A percentile compares a stretch with the other conserved stretches of the same genome.
Evolutionary conservation across 2,797 vertebrate species (phyloP).

Genomic region (Pseudochaenichthys georgianus): DNA sequence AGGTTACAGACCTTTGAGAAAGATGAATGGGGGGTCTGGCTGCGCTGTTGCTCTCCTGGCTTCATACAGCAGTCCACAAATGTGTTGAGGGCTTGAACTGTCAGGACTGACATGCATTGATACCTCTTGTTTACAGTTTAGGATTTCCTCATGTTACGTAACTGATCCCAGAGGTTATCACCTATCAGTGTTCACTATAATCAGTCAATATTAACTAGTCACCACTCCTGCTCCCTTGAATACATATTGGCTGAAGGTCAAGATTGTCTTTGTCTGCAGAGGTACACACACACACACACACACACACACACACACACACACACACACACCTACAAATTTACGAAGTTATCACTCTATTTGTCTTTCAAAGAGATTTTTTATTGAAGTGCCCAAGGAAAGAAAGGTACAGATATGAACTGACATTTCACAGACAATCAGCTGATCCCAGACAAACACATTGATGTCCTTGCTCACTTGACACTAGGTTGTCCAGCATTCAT

Average conservation of each 20-base stretch:
- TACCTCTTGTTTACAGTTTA: constrained; percentile 54
- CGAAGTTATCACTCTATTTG: neutral
- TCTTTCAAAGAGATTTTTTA: neutral
- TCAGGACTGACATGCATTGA: constrained; percentile 33
- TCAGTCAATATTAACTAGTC: constrained; percentile 52
- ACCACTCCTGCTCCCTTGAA: constrained; percentile 39
- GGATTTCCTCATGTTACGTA: constrained; percentile 47
- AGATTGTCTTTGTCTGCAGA: constrained; percentile 36
- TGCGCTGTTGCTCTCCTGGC: constrained; percentile 35
- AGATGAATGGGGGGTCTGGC: constrained; percentile 42
- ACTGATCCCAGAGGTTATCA: constrained; percentile 53
- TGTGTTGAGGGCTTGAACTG: constrained; percentile 47
- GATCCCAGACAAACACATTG: constrained; percentile 28
- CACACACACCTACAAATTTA: too few relatives aligned
- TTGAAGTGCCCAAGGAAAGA: neutral
- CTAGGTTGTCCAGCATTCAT: neutral
- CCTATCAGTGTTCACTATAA: constrained; percentile 14
- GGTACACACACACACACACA: neutral
- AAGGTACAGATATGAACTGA: constrained; percentile 4
- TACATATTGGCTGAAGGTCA: constrained; percentile 65
- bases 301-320: too few relatives aligned
- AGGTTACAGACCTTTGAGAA: constrained; percentile 43
- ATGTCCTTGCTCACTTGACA: constrained; percentile 6
- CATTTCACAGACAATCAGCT: constrained; percentile 35
- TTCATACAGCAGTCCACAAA: constrained; percentile 25